Evolutionary conservation across 2,888 invertebrate species (phyloP).

Genomic region (Tachina lurida): DNA sequence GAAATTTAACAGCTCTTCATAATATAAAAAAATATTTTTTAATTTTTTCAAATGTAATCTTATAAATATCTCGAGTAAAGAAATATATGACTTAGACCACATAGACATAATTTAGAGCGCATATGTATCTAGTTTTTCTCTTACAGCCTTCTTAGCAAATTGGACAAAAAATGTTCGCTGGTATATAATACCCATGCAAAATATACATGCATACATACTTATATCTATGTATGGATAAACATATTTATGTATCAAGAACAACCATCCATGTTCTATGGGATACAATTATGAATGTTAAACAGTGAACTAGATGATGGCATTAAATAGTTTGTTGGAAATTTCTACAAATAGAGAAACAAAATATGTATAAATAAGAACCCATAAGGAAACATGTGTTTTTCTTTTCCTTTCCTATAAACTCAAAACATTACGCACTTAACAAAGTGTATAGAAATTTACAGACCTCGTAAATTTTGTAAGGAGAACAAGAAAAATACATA

Average conservation of each 20-base stretch:
- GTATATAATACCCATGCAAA: no score
- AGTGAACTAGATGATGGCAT: conserved; percentile 66
- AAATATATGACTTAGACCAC: no score
- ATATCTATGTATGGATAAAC: neutral
- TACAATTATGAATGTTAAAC: conserved; percentile 41
- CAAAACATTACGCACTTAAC: conserved; percentile 22
- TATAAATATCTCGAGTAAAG: no score
- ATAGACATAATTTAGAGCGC: no score
- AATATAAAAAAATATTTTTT: no score
- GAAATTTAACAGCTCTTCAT: no score
- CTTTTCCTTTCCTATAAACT: neutral
- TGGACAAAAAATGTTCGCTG: no score
- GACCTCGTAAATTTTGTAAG: conserved; percentile 60
- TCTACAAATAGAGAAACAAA: neutral
- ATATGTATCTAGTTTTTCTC: no score
- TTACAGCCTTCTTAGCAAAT: no score
- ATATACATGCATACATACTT: neutral
- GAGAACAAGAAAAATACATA: conserved; percentile 14
- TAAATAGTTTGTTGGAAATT: conserved; percentile 68
- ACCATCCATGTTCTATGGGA: neutral
- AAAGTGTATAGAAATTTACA: conserved; percentile 49
- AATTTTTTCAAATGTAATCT: no score
- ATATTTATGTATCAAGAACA: neutral
- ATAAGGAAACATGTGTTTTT: conserved; percentile 60
- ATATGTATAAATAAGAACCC: neutral